Conservation (phyloP, 2,888 invertebrate genomes). For the Rhagium mordax region DNA sequence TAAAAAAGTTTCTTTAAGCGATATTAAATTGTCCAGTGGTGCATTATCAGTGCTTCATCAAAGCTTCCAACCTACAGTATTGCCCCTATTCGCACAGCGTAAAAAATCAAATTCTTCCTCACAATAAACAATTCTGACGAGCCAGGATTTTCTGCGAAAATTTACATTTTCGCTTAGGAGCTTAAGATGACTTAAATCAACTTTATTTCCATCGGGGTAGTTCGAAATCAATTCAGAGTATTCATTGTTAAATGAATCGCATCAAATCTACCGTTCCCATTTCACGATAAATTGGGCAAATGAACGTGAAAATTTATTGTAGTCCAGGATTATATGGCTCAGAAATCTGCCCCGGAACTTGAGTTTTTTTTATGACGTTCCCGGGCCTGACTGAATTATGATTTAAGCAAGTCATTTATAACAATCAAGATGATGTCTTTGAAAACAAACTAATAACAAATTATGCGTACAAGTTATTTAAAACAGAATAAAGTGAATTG, state of each 20-base stretch:
- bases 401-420: constrained; percentile 2
- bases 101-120: too few relatives aligned
- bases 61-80: too few relatives aligned
- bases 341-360: constrained; percentile 2
- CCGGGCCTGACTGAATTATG: constrained; percentile 14
- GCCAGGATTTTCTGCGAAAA: neutral
- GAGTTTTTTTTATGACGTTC: neutral
- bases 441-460: too few relatives aligned
- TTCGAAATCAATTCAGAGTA: constrained; percentile 26
- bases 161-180: neutral
- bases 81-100: too few relatives aligned
- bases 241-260: constrained; percentile 29
- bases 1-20: too few relatives aligned
- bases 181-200: constrained; percentile 14
- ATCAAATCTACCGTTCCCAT: constrained; percentile 28
- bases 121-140: neutral
- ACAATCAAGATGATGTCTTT: neutral
- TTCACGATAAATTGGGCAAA: constrained; percentile 36
- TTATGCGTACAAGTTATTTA: too few relatives aligned
- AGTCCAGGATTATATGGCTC: neutral
- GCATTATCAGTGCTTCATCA: too few relatives aligned
- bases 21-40: too few relatives aligned
- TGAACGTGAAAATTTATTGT: constrained; percentile 32
- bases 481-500: neutral
- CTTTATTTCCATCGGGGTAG: constrained; percentile 11